Base-by-base conservation (phyloP, 2,888 invertebrate genomes). In the Trileptium ribeirensis region DNA sequence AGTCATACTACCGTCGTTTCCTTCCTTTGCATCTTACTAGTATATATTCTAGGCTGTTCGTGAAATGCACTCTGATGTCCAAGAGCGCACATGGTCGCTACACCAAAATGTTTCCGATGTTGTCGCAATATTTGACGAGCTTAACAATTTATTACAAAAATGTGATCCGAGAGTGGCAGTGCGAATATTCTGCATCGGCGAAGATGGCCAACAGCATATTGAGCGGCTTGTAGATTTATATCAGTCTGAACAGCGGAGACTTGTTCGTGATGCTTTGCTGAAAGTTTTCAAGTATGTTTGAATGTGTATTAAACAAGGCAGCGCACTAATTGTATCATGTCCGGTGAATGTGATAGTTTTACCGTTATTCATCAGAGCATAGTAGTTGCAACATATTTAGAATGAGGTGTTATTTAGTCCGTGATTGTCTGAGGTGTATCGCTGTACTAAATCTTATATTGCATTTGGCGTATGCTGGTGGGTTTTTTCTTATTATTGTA, bases 191-290 rank as follows among this genome's bases (percentile, higher is more conserved):
- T 38, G 34, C 37, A 33, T 36, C 8, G 3, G n/a, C 39, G 77
- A 36, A 24, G 77, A 75, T 24, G 29, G n/a, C 34, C 3, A n/a
- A 15, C 38, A 36, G 15, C 77, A 36, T 39, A 36, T 75, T 36
- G 38, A n/a, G 38, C 37, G 38, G n/a, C 39, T 75, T 3, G 34
- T 38, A 3, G 77, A 75, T 15, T 36, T 75, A 36, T 24, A 33
- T n/a, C 77, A 75, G 39, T 38, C 39, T 36, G 77, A 75, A 38
- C 77, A 75, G 39, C 77, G 77, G 36, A 29, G 77, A n/a, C n/a
- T 36, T 3, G 39, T 75, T 15, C 77, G 77, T 29, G 24, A 51
- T 51, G 24, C 51, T 8, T 24, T 51, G 51, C 51, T 51, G 24
- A 24, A 24, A 51, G 51, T 51, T 8, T 51, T 51, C 24, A 51